Evolutionary conservation across 2,888 invertebrate species (phyloP), one percentile per base, ranked within the genome.

Genomic region (Tetragonula carbonaria): DNA sequence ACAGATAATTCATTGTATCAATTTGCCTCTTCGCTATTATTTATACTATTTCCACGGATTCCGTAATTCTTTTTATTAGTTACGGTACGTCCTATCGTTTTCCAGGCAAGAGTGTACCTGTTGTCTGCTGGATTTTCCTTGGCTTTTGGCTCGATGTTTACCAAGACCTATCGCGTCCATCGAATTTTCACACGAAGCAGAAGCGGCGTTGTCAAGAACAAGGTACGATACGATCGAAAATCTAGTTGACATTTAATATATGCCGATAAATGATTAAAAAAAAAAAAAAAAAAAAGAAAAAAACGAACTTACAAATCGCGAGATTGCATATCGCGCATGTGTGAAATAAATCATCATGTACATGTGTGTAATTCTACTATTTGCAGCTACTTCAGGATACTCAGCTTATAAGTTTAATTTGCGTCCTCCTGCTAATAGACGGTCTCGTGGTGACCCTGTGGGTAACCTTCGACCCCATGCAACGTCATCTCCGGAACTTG

Each of bases 61-160:
- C 16, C 18, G 11, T 21, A 18, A 13, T 13, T 51, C 2, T 28
- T 51, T 4, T 33, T 21, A 18, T 4, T 11, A 5, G 2, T 3
- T 23, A 18, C 5, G 14, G 6, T 28, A 18, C 28, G 6, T 62
- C 28, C 21, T 11, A 21, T 38, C 59, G 18, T 94, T 95, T 53
- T 95, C 3, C 21, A 98, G 98, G 97, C 97, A 71, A 96, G 98
- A 92, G 98, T 98, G 28, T 98, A 98, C 95, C 96, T 98, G 74
- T 95, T 98, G 73, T 98, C 98, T 3, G 97, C 98, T 70, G 98
- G 98, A 51, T 98, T 98, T 94, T 98, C 98, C 0, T 94, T 98
- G 89, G 97, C 98, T 1, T 98, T 98, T 93, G 98, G 98, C 57
- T 98, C 98, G 33, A 98, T 98, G 97, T 98, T 98, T 94, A 98